A percentile compares a stretch with the other conserved stretches of the same genome.
Evolutionary conservation across 2,113 vertebrate species (phyloP).

Genomic region (Hemicordylus capensis): DNA sequence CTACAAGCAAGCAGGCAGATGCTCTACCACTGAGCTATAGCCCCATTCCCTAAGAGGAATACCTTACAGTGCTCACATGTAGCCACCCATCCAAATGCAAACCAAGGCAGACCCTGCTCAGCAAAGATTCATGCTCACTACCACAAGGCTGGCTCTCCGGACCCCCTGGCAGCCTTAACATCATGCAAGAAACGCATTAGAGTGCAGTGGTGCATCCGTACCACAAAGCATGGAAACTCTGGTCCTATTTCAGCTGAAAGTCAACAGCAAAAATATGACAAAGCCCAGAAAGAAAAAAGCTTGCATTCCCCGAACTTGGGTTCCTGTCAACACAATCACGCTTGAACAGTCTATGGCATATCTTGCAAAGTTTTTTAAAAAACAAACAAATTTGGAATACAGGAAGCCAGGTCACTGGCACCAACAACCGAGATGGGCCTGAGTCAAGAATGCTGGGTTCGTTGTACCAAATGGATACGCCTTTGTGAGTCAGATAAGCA

Average conservation of each 20-base stretch:
- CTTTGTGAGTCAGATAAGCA: constrained; percentile 1
- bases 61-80: too few relatives aligned
- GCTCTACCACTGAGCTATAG: too few relatives aligned
- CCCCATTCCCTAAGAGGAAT: too few relatives aligned
- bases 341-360: background rate
- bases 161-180: too few relatives aligned
- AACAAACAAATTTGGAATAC: background rate
- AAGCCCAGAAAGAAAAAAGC: background rate
- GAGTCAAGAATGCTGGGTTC: background rate
- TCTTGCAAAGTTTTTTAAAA: background rate
- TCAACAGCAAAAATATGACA: too few relatives aligned
- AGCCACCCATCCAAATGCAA: too few relatives aligned
- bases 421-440: background rate
- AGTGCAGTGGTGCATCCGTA: background rate
- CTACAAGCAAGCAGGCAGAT: too few relatives aligned
- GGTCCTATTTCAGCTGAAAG: background rate
- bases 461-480: background rate
- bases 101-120: too few relatives aligned
- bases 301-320: background rate
- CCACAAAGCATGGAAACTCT: background rate
- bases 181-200: too few relatives aligned
- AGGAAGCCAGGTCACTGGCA: background rate
- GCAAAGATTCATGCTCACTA: too few relatives aligned
- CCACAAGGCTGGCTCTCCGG: too few relatives aligned
- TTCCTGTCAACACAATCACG: too few relatives aligned